Conservation (phyloP, 2,888 invertebrate species). For the Gonocerus acuteangulatus region DNA sequence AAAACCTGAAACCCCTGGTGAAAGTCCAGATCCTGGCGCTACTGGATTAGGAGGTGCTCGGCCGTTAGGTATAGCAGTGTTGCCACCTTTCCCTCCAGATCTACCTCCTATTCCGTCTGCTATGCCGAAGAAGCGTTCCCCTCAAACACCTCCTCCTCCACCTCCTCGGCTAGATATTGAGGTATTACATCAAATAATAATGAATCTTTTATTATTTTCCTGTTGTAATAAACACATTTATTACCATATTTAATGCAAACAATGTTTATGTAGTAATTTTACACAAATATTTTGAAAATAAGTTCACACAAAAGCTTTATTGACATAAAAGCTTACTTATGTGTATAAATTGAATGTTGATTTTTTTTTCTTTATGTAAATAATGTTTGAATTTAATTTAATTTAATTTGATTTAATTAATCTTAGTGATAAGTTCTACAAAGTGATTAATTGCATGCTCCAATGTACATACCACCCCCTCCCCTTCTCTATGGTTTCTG, state of each 20-base stretch:
- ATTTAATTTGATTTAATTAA: too few species aligned
- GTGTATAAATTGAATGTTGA: too few species aligned
- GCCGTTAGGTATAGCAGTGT: conserved; percentile 58
- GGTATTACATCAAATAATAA: conserved; percentile 45
- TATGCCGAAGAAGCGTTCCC: conserved; percentile 46
- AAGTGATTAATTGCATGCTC: not conserved
- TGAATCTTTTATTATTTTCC: not conserved
- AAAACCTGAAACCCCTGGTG: conserved; percentile 61
- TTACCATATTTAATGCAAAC: not conserved
- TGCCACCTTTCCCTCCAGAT: conserved; percentile 50
- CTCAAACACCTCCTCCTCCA: conserved; percentile 42
- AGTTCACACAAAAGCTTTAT: too few species aligned
- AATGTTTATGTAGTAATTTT: not conserved
- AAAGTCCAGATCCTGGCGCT: conserved; percentile 66
- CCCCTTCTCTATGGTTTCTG: conserved; percentile 22
- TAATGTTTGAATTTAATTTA: not conserved
- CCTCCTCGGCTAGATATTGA: conserved; percentile 53
- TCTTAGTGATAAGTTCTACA: too few species aligned
- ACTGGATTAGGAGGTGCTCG: conserved; percentile 71
- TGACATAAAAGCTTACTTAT: too few species aligned
- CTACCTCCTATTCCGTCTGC: conserved; percentile 42
- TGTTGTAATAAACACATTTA: too few species aligned
- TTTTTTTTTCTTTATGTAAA: not conserved
- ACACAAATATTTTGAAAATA: too few species aligned
- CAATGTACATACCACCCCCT: conserved; percentile 9